Evolutionary conservation across 2,113 vertebrate genomes (phyloP).

Genomic region (Antechinus flavipes): DNA sequence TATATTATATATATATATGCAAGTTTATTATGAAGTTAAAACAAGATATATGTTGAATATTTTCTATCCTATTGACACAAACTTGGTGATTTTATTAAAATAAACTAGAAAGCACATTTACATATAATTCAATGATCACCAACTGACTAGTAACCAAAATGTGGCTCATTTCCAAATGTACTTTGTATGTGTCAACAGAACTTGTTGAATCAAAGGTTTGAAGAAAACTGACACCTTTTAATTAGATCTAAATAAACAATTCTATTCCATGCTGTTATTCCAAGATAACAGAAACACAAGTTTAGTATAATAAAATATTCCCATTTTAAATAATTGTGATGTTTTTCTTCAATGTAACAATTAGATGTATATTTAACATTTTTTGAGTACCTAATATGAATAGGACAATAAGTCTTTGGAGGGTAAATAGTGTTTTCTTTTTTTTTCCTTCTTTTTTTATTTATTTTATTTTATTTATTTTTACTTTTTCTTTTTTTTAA

Average conservation of each 20-base stretch:
- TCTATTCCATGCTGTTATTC: not conserved
- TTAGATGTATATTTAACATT: not conserved
- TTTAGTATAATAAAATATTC: not conserved
- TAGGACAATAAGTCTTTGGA: not conserved
- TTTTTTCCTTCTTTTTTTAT: too few species aligned
- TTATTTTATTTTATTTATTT: too few species aligned
- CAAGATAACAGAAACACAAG: not conserved
- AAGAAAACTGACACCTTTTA: not conserved
- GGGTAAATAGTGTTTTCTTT: not conserved
- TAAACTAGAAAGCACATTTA: not conserved
- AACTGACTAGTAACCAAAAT: not conserved
- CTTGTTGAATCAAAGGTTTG: not conserved
- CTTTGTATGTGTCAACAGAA: not conserved
- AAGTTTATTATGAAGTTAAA: not conserved
- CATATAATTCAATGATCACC: not conserved
- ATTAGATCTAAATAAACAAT: not conserved
- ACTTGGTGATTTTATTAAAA: not conserved
- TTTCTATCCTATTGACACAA: not conserved
- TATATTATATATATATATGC: too few species aligned
- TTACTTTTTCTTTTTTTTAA: too few species aligned
- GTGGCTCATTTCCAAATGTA: not conserved
- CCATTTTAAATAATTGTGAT: not conserved
- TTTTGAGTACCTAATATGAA: not conserved
- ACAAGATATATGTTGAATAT: not conserved
- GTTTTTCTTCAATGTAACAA: not conserved